Percentiles rank a stretch among this genome's conserved stretches.
These are phyloP conservation scores for Drosophila ercepeae DNA, from an alignment of 1,140 invertebrate genomes.

Conservation along the genomic window DNA sequence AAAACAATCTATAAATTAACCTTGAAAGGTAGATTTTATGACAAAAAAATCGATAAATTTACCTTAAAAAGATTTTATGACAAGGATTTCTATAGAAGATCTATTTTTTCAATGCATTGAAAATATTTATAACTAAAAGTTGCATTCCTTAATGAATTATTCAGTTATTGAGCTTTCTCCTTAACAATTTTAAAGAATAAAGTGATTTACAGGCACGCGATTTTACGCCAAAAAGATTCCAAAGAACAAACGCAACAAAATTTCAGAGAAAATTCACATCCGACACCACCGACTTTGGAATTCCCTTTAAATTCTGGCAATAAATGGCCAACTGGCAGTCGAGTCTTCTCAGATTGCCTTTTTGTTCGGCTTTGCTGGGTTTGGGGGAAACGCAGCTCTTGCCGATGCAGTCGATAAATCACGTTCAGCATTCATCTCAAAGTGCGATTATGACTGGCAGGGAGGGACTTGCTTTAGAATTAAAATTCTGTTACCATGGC, in stretches of 20 bases:
- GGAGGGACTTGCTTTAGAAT: slow-evolving; percentile 6
- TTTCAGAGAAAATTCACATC: too few relatives aligned
- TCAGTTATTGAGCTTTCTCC: background rate
- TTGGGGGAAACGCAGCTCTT: slow-evolving; percentile 2
- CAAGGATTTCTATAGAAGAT: too few relatives aligned
- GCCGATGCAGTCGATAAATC: slow-evolving; percentile 47
- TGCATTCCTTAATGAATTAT: background rate
- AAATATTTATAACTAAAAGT: too few relatives aligned
- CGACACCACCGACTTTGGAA: background rate
- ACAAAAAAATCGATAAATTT: too few relatives aligned
- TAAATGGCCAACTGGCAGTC: slow-evolving; percentile 9
- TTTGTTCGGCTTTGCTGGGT: slow-evolving; percentile 1
- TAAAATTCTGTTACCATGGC: slow-evolving; percentile 16
- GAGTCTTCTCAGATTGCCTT: background rate
- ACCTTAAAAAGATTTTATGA: too few relatives aligned
- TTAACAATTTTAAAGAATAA: background rate
- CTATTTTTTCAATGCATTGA: too few relatives aligned
- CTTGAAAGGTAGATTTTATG: too few relatives aligned
- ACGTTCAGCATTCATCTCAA: slow-evolving; percentile 32
- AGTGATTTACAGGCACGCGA: slow-evolving; percentile 2
- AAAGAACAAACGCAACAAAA: background rate
- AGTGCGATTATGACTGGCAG: slow-evolving; percentile 6
- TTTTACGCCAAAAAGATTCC: background rate
- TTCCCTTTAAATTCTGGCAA: background rate
- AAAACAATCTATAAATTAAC: too few relatives aligned